Percentiles rank a stretch among this genome's conserved stretches.
Conservation (phyloP, 2,113 vertebrate species). For the Isurus oxyrinchus region DNA sequence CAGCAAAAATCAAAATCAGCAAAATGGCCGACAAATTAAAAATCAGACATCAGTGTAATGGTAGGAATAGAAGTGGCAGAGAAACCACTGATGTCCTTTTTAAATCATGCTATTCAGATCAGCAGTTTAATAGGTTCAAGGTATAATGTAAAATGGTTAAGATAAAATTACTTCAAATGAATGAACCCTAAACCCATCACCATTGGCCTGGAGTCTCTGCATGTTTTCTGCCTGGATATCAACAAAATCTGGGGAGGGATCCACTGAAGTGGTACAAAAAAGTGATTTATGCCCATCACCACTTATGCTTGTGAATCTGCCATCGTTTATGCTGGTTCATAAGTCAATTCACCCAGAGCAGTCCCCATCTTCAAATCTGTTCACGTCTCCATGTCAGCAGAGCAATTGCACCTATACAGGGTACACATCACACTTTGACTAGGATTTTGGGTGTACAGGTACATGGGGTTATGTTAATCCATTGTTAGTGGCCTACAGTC, state of each 20-base stretch:
- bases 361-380: neutral
- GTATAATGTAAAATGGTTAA: constrained; percentile 23
- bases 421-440: neutral
- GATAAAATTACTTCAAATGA: constrained; percentile 22
- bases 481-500: neutral
- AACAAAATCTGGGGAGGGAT: neutral
- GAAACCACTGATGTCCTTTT: constrained; percentile 33
- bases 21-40: constrained; percentile 26
- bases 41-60: constrained; percentile 31
- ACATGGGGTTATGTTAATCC: neutral
- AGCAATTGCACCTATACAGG: neutral
- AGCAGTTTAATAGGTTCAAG: constrained; percentile 18
- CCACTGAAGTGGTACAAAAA: constrained; percentile 41
- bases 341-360: neutral
- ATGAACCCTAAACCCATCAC: constrained; percentile 40
- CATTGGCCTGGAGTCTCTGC: neutral
- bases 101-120: constrained; percentile 28
- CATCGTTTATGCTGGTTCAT: neutral
- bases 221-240: neutral
- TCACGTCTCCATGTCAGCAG: neutral
- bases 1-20: constrained; percentile 31
- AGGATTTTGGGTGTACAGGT: neutral
- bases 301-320: neutral
- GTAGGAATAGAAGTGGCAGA: neutral
- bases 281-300: neutral